Evolutionary conservation across 2,797 vertebrate species (phyloP).

Genomic region (Linurgus olivaceus): DNA sequence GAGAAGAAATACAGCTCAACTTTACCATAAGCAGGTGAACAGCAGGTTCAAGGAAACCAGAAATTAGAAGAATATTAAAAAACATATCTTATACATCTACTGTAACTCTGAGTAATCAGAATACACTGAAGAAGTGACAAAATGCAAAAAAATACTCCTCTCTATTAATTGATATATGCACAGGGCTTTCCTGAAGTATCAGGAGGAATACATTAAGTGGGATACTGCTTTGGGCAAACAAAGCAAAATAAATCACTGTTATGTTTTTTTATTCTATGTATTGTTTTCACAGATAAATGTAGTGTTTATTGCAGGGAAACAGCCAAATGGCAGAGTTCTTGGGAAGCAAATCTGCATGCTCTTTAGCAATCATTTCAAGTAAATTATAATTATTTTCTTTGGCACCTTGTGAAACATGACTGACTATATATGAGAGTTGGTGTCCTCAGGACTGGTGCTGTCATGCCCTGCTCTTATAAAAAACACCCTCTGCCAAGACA

Average conservation of each 20-base stretch:
- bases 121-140: neutral
- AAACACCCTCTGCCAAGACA: neutral
- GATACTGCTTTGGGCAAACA: neutral
- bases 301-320: neutral
- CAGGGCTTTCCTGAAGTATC: neutral
- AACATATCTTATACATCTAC: neutral
- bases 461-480: neutral
- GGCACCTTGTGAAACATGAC: neutral
- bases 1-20: neutral
- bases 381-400: conserved; percentile 25
- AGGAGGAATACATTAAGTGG: neutral
- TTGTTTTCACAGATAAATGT: conserved; percentile 15
- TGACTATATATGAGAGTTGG: neutral
- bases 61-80: neutral
- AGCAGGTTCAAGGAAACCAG: neutral
- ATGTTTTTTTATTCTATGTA: neutral
- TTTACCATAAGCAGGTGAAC: neutral
- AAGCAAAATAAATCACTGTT: neutral
- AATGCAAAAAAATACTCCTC: neutral
- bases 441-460: neutral
- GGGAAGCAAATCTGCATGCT: neutral
- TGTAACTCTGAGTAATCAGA: neutral
- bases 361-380: conserved; percentile 4
- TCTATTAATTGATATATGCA: neutral
- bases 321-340: neutral